Conservation (phyloP, 2,797 vertebrate species). For the Anabacerthia variegaticeps region DNA sequence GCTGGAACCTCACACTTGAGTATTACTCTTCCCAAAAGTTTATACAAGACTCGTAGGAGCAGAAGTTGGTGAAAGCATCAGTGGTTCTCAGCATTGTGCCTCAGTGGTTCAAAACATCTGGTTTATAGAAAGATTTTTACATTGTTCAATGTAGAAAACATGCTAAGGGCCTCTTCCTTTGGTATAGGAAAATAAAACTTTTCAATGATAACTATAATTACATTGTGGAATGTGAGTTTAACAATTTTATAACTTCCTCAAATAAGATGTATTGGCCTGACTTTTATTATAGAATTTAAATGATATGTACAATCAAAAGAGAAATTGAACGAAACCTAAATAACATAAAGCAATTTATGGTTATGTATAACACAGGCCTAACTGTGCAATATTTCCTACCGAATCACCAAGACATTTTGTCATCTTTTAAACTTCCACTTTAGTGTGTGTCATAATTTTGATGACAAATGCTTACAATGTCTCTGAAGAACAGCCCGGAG, state of each 20-base stretch:
- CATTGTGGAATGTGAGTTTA: neutral
- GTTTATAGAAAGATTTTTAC: neutral
- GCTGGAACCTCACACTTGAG: neutral
- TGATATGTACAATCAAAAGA: neutral
- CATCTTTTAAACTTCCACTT: neutral
- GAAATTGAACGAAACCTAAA: neutral
- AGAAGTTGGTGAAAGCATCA: neutral
- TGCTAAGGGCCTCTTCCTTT: neutral
- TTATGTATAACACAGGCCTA: neutral
- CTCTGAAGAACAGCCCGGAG: neutral
- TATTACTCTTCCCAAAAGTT: rapidly evolving
- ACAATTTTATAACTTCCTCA: neutral
- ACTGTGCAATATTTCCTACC: neutral
- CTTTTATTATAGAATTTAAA: neutral
- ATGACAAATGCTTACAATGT: neutral
- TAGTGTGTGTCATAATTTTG: neutral
- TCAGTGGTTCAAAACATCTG: neutral
- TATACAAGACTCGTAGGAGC: neutral
- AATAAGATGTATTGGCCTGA: neutral
- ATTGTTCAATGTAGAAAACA: neutral
- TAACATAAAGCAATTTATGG: neutral
- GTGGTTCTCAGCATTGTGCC: neutral
- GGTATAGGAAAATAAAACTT: neutral
- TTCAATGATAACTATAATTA: neutral
- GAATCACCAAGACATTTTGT: neutral